Evolutionary conservation across 23 tunicate species (phyloP), one percentile per base, ranked within the genome.

Genomic region (Clavelina lepadiformis): DNA sequence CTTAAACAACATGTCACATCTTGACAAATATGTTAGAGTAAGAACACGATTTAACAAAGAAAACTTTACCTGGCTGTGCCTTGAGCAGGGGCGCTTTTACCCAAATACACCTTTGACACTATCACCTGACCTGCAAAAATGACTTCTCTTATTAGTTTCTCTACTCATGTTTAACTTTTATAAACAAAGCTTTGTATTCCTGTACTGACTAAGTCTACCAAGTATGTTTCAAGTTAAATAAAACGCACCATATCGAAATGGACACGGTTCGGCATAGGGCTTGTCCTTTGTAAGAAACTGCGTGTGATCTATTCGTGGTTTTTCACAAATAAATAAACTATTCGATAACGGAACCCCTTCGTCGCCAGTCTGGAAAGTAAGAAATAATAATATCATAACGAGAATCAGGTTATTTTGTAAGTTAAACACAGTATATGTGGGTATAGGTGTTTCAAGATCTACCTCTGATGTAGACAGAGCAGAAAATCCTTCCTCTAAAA

Each of bases 51-150:
- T 8, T 41, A 15, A 41, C 49, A 15, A 41, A 8, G 49, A 41
- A 41, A 41, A 41, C 11, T 41, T 73, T 53, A 87, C 96, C 68
- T 79, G 27, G 49, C 86, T 26, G 28, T 49, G 5, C 86, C 89
- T 76, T 89, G 89, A 31, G 83, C 83, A 1, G 83, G 83, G 5
- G 89, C 89, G 64, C 89, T 89, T 55, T 89, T 89, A 24, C 97
- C 97, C 25, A 89, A 49, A 41, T 67, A 89, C 31, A 89, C 97
- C 71, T 89, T 89, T 31, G 79, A 79, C 1, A 89, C 89, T 30
- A 89, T 65, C 32, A 89, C 79, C 69, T 68, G 81, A n/a, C 71
- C 97, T 79, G 69, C 23, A 38, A 58, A 57, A n/a, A n/a, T n/a
- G n/a, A n/a, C n/a, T n/a, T n/a, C n/a, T n/a, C n/a, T n/a, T n/a